These are phyloP conservation scores for Datnioides undecimradiatus DNA, from an alignment of 2,113 vertebrate genomes.

Conservation along the genomic window DNA sequence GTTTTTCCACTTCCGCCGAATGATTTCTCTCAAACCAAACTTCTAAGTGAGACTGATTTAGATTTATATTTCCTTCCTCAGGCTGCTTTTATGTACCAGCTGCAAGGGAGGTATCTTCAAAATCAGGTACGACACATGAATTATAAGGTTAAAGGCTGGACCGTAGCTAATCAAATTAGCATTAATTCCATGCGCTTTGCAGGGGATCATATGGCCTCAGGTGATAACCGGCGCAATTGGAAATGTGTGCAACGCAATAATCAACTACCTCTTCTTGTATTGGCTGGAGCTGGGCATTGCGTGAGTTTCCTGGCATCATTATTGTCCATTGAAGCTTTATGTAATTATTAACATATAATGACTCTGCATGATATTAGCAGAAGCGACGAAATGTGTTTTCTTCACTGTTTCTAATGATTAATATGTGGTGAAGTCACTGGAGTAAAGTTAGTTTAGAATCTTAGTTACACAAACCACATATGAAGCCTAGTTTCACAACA, in stretches of 20 bases:
- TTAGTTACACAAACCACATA: not conserved
- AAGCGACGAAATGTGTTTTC: not conserved
- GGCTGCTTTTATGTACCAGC: slow-evolving; percentile 92
- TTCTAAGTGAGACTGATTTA: not conserved
- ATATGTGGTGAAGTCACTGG: not conserved
- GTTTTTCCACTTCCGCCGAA: not conserved
- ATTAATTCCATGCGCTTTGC: slow-evolving; percentile 44
- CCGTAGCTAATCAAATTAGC: not conserved
- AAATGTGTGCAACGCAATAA: slow-evolving; percentile 89
- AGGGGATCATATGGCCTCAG: slow-evolving; percentile 95
- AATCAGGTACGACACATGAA: slow-evolving; percentile 87
- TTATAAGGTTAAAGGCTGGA: not conserved
- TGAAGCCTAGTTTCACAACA: not conserved
- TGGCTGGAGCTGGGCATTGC: slow-evolving; percentile 88
- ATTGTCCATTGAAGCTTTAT: not conserved
- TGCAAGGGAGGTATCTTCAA: slow-evolving; percentile 90
- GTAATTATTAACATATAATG: not conserved
- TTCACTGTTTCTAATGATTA: not conserved
- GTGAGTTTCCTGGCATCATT: slow-evolving; percentile 84
- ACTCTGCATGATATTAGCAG: not conserved
- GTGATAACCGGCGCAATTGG: slow-evolving; percentile 86
- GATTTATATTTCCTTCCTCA: slow-evolving; percentile 62
- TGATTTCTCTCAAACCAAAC: not conserved
- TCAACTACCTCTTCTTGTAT: slow-evolving; percentile 90
- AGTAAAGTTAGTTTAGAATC: not conserved